phyloP scores from a whole-genome alignment of 1,140 invertebrate species.

The Archivesica marissinica region DNA sequence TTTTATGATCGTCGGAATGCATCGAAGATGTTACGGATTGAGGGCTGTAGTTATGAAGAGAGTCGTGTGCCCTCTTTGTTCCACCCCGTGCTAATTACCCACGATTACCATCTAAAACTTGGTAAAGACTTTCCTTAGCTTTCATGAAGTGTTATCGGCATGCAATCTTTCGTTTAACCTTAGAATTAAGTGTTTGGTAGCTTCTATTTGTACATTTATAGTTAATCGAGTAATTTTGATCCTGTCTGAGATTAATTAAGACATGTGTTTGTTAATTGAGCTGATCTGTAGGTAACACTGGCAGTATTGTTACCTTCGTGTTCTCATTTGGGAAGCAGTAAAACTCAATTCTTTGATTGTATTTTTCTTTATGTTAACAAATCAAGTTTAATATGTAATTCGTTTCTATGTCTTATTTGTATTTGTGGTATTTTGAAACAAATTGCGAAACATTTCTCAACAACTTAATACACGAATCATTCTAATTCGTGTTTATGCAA shows the following conservation, averaged over 20 bases:
- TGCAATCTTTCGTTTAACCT: conserved; percentile 15
- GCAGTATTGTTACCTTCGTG: background rate
- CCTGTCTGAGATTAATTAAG: conserved; percentile 29
- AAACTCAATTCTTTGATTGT: no score
- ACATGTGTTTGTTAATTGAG: conserved; percentile 25
- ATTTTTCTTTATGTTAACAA: no score
- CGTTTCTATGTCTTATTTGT: no score
- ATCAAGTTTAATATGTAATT: no score
- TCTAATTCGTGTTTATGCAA: no score
- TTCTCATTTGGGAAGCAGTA: no score
- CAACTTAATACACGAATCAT: no score
- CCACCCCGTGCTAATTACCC: conserved; percentile 8
- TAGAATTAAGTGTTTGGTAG: conserved; percentile 8
- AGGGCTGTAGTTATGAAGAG: background rate
- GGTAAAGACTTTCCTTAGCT: conserved; percentile 22
- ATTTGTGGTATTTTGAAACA: no score
- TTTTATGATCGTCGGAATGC: conserved; percentile 16
- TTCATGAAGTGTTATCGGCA: conserved; percentile 16
- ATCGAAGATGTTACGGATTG: conserved; percentile 6
- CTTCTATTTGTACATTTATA: conserved; percentile 21
- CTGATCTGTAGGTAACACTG: background rate
- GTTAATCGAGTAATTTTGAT: conserved; percentile 34
- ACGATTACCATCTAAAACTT: background rate
- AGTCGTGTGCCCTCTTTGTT: conserved; percentile 43
- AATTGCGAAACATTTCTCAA: no score